Base-by-base conservation (phyloP, 2,888 invertebrate species). In the Lampropteryx suffumata region DNA sequence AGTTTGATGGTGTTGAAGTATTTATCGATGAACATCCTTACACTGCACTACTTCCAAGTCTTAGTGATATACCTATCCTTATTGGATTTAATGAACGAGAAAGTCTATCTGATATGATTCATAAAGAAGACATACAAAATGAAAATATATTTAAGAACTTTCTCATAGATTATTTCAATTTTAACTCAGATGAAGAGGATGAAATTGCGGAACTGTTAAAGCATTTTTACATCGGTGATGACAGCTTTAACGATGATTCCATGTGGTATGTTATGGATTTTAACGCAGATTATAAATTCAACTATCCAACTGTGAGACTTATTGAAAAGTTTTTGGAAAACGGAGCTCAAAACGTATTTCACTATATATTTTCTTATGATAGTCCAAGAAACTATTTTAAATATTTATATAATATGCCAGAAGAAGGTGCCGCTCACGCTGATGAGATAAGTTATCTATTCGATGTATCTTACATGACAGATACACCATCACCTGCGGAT, bases 161-260 rank as follows among this genome's bases (percentile, higher is more conserved):
- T 26, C 63, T 71, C 9, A 27, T 45, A 11, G 29, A 34, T 3
- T 35, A 40, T 43, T 79, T 79, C 37, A 63, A 66, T 39, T 69
- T 74, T 7, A 59, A 64, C 7, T 12, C 55, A 13, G 58, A 65
- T 9, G 49, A 67, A 21, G 53, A 65, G 10, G 28, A 11, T 39
- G 60, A 64, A 48, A 69, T 64, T 60, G 68, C 67, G 54, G 40
- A 65, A 57, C 34, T 75, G 12, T 53, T 76, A 2, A 59, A 69
- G 48, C 68, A 75, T 41, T 82, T 80, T 47, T 83, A 83, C 17
- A 70, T 80, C 3, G 82, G 82, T 0, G 81, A 79, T 41, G 61
- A 70, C 48, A 55, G 57, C 1, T 52, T 76, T 3, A 70, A 55
- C 40, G 46, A 61, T 7, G 46, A 59, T 3, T 36, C 60, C n/a